Percentiles rank a stretch among this genome's conserved stretches.
These are phyloP conservation scores for Recurvirostra avosetta DNA, from an alignment of 2,113 vertebrate genomes.

Conservation along the genomic window DNA sequence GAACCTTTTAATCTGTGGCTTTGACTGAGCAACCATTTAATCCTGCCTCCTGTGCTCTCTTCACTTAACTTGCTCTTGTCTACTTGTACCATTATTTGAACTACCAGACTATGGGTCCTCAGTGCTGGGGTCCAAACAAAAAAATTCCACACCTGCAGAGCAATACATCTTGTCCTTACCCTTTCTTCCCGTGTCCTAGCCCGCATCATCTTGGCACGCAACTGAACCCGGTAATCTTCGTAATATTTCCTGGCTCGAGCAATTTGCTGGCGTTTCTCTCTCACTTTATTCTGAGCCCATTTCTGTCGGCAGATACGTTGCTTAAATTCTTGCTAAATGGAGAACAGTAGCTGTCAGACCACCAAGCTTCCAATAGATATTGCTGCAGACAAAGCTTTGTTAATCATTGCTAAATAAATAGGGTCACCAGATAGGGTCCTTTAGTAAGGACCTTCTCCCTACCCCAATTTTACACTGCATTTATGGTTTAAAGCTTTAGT, in stretches of 20 bases:
- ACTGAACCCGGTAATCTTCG: constrained; percentile 85
- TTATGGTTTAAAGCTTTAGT: not conserved
- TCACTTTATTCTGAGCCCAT: constrained; percentile 79
- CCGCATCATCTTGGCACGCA: constrained; percentile 84
- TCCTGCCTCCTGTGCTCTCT: not conserved
- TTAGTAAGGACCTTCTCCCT: not conserved
- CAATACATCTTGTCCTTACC: constrained; percentile 62
- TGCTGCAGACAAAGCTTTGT: not conserved
- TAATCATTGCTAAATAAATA: not conserved
- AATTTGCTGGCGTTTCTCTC: constrained; percentile 84
- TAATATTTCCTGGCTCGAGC: constrained; percentile 88
- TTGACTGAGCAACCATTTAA: not conserved
- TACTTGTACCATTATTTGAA: not conserved
- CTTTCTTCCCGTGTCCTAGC: constrained; percentile 88
- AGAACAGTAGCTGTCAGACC: not conserved
- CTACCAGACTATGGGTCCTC: not conserved
- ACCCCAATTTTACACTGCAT: too few species aligned
- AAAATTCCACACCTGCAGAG: not conserved
- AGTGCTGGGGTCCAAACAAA: not conserved
- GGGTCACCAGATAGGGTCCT: not conserved
- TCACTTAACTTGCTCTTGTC: not conserved
- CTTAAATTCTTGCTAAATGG: constrained; percentile 83
- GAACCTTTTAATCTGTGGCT: not conserved
- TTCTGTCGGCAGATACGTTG: constrained; percentile 84
- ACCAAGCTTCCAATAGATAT: not conserved